Evolutionary conservation across 2,113 vertebrate species (phyloP).

Genomic region (Vombatus ursinus): DNA sequence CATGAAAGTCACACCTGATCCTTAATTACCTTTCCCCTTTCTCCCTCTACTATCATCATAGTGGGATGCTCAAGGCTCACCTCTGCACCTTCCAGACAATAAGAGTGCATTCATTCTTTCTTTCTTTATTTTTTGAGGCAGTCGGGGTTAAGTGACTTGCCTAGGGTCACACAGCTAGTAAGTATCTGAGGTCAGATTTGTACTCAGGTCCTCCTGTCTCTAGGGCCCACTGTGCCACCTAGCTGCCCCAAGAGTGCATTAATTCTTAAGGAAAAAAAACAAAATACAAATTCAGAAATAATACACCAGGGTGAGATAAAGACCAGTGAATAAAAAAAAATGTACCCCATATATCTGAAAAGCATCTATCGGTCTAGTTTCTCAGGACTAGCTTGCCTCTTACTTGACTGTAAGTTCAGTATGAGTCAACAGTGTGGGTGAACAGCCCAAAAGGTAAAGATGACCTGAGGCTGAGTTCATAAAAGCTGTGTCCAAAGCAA

Average conservation of each 20-base stretch:
- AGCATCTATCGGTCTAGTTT: background rate
- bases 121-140: background rate
- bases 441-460: background rate
- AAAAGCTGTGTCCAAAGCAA: background rate
- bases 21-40: background rate
- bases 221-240: background rate
- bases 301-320: background rate
- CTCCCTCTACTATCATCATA: background rate
- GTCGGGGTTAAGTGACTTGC: background rate
- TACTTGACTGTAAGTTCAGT: background rate
- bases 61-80: background rate
- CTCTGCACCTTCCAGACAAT: background rate
- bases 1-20: background rate
- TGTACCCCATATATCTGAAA: background rate
- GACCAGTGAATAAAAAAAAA: background rate
- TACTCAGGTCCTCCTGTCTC: background rate
- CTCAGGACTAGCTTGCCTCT: background rate
- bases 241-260: background rate
- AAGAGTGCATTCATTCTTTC: background rate
- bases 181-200: background rate
- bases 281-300: background rate
- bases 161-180: background rate
- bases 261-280: background rate
- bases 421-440: background rate
- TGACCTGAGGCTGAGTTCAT: background rate